Conservation (phyloP, 2,113 vertebrate genomes). For the Cathartes aura region DNA sequence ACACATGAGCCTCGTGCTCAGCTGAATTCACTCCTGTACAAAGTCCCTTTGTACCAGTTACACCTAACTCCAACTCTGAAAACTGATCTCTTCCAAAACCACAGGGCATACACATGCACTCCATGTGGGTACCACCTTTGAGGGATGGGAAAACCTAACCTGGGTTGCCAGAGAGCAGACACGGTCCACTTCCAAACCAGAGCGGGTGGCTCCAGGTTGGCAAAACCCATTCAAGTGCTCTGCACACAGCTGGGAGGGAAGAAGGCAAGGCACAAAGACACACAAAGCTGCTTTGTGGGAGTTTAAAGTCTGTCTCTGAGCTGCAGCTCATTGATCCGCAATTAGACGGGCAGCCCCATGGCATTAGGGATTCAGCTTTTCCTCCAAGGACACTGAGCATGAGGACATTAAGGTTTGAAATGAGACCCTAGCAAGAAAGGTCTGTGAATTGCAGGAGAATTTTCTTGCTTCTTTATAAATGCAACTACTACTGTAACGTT, state of each 20-base stretch:
- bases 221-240: rapidly evolving
- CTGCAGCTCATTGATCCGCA: neutral
- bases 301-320: neutral
- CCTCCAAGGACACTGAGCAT: rapidly evolving
- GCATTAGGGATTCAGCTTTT: neutral
- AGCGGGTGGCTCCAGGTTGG: neutral
- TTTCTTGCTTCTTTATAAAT: neutral
- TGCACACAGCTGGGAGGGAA: neutral
- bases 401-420: neutral
- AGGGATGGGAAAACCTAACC: neutral
- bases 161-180: neutral
- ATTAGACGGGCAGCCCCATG: neutral
- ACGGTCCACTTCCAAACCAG: neutral
- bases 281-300: neutral
- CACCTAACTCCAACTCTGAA: neutral
- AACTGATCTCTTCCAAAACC: neutral
- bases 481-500: neutral
- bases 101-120: neutral
- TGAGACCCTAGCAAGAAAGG: neutral
- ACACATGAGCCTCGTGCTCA: neutral
- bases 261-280: neutral
- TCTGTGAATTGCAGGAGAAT: neutral
- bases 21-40: neutral
- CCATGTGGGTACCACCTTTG: rapidly evolving
- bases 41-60: neutral